These are phyloP conservation scores for Plotosus lineatus DNA, from an alignment of 2,113 vertebrate genomes.

Conservation along the genomic window DNA sequence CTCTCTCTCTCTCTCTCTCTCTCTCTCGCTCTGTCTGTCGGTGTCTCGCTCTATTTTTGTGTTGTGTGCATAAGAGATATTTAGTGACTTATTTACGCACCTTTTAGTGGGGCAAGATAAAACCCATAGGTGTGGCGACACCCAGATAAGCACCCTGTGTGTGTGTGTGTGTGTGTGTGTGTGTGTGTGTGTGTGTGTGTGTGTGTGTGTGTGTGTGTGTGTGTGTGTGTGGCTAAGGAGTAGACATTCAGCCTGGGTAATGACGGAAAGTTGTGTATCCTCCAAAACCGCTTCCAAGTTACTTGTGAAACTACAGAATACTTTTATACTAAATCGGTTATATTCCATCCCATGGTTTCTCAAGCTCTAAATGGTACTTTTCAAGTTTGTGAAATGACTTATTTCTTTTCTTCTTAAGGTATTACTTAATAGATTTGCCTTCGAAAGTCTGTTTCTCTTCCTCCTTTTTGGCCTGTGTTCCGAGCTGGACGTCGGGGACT, in stretches of 20 bases:
- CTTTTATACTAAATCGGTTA: neutral
- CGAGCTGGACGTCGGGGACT: neutral
- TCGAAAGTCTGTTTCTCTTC: neutral
- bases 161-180: neutral
- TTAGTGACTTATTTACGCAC: neutral
- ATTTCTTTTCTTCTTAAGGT: neutral
- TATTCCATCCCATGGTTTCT: neutral
- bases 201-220: neutral
- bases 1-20: no score
- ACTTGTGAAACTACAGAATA: neutral
- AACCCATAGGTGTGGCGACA: slow-evolving; percentile 25
- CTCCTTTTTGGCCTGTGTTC: neutral
- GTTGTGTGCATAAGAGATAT: neutral
- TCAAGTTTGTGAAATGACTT: neutral
- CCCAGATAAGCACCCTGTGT: neutral
- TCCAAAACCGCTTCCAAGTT: neutral
- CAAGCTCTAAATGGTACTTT: slow-evolving; percentile 11
- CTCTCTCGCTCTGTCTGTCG: no score
- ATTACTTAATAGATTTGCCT: neutral
- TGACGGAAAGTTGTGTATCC: neutral
- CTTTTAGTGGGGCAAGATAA: slow-evolving; percentile 10
- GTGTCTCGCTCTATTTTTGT: neutral
- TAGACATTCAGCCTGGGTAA: neutral
- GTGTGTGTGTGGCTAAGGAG: neutral
- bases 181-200: neutral